Base-by-base conservation (phyloP, 2,113 vertebrate species). In the Oncorhynchus tshawytscha region DNA sequence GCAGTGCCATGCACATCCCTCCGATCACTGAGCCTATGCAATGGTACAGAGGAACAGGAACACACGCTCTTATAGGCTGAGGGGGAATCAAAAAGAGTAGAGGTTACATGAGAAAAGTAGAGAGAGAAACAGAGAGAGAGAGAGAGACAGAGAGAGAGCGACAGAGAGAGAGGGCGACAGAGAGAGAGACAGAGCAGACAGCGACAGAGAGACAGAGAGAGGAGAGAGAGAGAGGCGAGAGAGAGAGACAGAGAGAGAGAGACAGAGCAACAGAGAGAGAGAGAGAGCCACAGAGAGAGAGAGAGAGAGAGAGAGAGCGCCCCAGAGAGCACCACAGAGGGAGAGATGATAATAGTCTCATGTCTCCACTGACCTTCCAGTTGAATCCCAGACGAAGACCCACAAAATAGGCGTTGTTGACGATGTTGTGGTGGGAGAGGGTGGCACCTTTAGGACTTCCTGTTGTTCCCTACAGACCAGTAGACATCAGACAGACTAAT, bases 361-460 rank as follows among this genome's bases (percentile, higher is more conserved):
- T 57, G 4, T 22, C 12, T 27, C 13, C 65, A 67, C 93, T 92
- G 81, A 99, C 96, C 92, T 89, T 91, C 75, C 69, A 75, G 0
- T 59, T 12, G 70, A 91, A 75, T 3, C 91, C 90, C 68, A 95
- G 0, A 5, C 97, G 90, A 1, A 83, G 1, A 0, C 97, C 97
- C 0, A 91, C 0, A 9, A 96, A 81, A 20, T 89, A 85, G 54
- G 94, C 90, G 2, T 99, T 99, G 85, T 99, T 99, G 72, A 99
- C 93, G 27, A 99, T 93, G 75, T 99, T 99, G 88, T 95, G 89
- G 76, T 99, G 98, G 24, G 96, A 95, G 3, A 99, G 94, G 4
- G 92, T 92, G 73, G 95, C 95, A 84, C 95, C 98, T 91, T 99
- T 98, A 68, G 97, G 96, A 64, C 27, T 95, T 60, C 97, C 97